phyloP scores from a whole-genome alignment of 2,113 vertebrate species.

The Phrynosoma platyrhinos region DNA sequence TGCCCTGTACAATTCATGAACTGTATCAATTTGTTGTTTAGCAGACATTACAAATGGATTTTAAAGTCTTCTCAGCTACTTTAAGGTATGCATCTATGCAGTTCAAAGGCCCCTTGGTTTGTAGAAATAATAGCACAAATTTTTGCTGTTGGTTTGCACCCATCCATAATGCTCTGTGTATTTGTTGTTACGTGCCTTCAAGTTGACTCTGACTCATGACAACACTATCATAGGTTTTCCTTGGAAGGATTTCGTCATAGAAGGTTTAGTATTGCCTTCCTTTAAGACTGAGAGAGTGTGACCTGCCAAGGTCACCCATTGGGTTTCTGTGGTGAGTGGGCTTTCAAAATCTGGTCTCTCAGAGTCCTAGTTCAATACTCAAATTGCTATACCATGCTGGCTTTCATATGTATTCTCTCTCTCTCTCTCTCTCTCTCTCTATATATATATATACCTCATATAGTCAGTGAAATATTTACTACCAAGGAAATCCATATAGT shows the following conservation, averaged over 20 bases:
- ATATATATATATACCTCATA: background rate
- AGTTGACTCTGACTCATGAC: no score
- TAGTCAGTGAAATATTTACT: background rate
- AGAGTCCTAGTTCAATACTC: background rate
- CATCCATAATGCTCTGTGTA: background rate
- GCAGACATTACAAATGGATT: background rate
- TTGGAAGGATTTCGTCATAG: no score
- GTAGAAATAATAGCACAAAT: background rate
- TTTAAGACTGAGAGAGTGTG: no score
- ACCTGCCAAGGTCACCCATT: no score
- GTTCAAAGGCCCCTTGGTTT: background rate
- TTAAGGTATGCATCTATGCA: background rate
- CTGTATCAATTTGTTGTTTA: background rate
- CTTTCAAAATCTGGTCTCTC: no score
- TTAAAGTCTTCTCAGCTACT: background rate
- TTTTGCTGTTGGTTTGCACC: background rate
- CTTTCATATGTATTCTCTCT: no score
- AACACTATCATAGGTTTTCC: no score
- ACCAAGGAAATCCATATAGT: background rate
- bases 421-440: no score
- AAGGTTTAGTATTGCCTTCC: no score
- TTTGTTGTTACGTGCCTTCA: no score
- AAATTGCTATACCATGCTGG: background rate
- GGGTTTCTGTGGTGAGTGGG: background rate
- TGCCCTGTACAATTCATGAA: background rate